These are phyloP conservation scores for Netelia inedita DNA, from an alignment of 2,888 invertebrate genomes.

Conservation along the genomic window DNA sequence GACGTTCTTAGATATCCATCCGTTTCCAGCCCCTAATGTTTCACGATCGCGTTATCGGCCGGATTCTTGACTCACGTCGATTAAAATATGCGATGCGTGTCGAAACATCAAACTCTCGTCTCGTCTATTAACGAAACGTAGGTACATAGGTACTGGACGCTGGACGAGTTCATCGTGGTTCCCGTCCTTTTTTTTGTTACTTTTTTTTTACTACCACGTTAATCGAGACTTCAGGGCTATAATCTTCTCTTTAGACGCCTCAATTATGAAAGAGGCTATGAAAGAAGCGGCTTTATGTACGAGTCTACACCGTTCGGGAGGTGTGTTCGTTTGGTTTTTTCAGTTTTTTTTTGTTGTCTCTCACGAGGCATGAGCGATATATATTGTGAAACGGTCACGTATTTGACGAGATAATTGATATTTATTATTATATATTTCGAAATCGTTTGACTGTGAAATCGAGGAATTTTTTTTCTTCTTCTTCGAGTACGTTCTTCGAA, in stretches of 20 bases:
- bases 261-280: conserved; percentile 30
- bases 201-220: conserved; percentile 15
- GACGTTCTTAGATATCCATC: background rate
- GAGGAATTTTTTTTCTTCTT: no score
- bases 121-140: conserved; percentile 40
- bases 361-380: background rate
- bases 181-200: background rate
- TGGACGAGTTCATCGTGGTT: background rate
- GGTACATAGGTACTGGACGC: conserved; percentile 6
- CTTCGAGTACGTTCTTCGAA: no score
- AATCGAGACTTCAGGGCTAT: conserved; percentile 42
- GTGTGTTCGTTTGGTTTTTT: no score
- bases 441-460: conserved; percentile 12
- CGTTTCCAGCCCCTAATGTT: conserved; percentile 18
- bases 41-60: background rate
- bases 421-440: conserved; percentile 2
- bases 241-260: conserved; percentile 33
- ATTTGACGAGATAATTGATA: conserved; percentile 21
- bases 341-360: conserved; percentile 18
- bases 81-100: conserved; percentile 20
- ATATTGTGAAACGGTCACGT: conserved; percentile 17
- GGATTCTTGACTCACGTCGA: no score
- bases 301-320: background rate
- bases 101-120: conserved; percentile 8
- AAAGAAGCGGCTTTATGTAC: conserved; percentile 30